phyloP scores from a whole-genome alignment of 2,797 vertebrate species.

The Tenualosa thibaudeaui region DNA sequence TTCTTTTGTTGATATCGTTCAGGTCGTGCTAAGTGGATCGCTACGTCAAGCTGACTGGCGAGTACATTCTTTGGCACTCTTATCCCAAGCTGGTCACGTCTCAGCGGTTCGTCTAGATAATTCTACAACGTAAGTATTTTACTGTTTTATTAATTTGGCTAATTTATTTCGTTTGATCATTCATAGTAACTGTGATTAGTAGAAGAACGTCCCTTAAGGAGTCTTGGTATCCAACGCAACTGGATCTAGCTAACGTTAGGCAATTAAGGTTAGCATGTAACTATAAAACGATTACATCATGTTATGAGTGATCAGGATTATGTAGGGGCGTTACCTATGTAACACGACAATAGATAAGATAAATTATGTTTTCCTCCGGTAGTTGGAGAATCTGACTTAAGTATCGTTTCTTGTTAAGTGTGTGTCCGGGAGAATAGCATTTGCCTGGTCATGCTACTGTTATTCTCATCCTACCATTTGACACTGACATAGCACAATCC shows the following conservation, averaged over 20 bases:
- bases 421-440: neutral
- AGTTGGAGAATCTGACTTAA: neutral
- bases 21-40: neutral
- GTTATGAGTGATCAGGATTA: neutral
- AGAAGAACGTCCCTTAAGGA: neutral
- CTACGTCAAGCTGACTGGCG: neutral
- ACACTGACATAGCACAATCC: no score
- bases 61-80: conserved; percentile 5
- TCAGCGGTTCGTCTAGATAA: neutral
- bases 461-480: no score
- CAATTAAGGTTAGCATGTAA: neutral
- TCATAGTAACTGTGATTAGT: neutral
- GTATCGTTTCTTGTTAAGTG: neutral
- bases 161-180: neutral
- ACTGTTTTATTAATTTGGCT: neutral
- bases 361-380: neutral
- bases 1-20: neutral
- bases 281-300: no score
- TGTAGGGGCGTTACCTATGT: neutral
- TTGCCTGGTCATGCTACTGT: neutral
- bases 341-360: neutral
- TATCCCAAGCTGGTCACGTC: conserved; percentile 6
- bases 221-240: neutral
- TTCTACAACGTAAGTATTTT: neutral
- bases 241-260: neutral